Evolutionary conservation across 2,797 vertebrate species (phyloP), one percentile per base, ranked within the genome.

Genomic region (Delichon dasypus): DNA sequence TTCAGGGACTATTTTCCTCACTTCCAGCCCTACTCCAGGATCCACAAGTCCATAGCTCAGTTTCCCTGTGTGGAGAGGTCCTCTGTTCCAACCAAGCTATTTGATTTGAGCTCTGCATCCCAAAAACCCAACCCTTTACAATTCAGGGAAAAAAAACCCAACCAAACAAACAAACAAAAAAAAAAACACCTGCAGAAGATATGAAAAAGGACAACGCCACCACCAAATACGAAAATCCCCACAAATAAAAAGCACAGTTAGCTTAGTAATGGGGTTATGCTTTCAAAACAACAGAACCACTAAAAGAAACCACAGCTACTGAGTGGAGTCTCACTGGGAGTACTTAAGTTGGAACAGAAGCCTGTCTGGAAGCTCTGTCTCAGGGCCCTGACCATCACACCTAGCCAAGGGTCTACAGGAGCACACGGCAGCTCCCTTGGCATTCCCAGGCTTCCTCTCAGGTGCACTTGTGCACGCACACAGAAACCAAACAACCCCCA

Each of bases 361-460:
- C 30, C 32, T 54, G 53, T 29, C 8, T 20, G 29, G 29, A 38
- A 78, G 66, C 26, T 62, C 47, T 54, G 61, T n/a, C 30, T 62
- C 19, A 7, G 9, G 27, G 12, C 27, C 36, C 62, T 55, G 74
- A 32, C 25, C 45, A 51, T 44, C 2, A 1, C 44, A 80, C 18
- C 21, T 22, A 26, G 32, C 57, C 47, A 45, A 15, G 34, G 40
- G 20, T 40, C 36, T 40, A 1, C 3, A 1, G 1, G n/a, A 81
- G 50, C 50, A 82, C 45, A n/a, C 1, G 0, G 2, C 0, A 0
- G 29, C 38, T 90, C 71, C 50, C 36, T 10, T 2, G 0, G 40
- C 8, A 21, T 29, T 50, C 10, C 48, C 77, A 45, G 15, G 5
- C 22, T 71, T 55, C 57, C 36, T 40, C 26, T 60, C 73, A 71